Percentiles rank a stretch among this genome's conserved stretches.
phyloP scores from a whole-genome alignment of 1,140 invertebrate species.

The Riptortus pedestris region DNA sequence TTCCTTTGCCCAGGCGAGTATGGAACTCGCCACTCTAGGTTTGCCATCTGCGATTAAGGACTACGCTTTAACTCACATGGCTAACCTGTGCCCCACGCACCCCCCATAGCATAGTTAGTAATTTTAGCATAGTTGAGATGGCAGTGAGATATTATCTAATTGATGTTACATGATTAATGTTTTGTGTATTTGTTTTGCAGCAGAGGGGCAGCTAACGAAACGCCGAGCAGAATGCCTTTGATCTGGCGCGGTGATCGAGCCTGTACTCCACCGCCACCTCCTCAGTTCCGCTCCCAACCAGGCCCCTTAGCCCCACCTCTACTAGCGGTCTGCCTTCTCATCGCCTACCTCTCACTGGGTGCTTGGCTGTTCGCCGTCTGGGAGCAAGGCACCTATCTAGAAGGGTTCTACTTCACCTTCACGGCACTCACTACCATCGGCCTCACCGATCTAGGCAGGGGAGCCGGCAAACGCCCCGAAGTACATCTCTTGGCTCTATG shows the following conservation, averaged over 20 bases:
- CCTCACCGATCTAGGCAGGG: conserved; percentile 68
- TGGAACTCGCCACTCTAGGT: too few relatives aligned
- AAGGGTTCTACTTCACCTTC: conserved; percentile 79
- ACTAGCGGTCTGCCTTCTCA: conserved; percentile 55
- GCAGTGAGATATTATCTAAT: too few relatives aligned
- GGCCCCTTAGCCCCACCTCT: conserved; percentile 52
- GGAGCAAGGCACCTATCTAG: conserved; percentile 68
- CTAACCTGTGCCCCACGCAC: too few relatives aligned
- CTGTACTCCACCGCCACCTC: conserved; percentile 18
- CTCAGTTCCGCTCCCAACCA: conserved; percentile 34
- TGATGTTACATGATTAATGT: too few relatives aligned
- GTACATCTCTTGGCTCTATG: conserved; percentile 62
- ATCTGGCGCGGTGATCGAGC: conserved; percentile 41
- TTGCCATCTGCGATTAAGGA: too few relatives aligned
- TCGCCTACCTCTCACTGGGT: conserved; percentile 58
- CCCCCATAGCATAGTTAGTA: too few relatives aligned
- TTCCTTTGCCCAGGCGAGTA: too few relatives aligned
- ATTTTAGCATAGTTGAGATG: too few relatives aligned
- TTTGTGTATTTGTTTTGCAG: not conserved
- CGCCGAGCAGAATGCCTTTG: conserved; percentile 58
- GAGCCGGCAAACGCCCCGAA: conserved; percentile 40
- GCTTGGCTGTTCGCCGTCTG: conserved; percentile 58
- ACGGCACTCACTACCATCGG: conserved; percentile 78
- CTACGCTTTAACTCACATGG: too few relatives aligned
- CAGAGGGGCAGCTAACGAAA: conserved; percentile 37